These are phyloP conservation scores for Parazoanthus atlanticus DNA, from an alignment of 92 coral and sea anemone genomes.

Conservation along the genomic window DNA sequence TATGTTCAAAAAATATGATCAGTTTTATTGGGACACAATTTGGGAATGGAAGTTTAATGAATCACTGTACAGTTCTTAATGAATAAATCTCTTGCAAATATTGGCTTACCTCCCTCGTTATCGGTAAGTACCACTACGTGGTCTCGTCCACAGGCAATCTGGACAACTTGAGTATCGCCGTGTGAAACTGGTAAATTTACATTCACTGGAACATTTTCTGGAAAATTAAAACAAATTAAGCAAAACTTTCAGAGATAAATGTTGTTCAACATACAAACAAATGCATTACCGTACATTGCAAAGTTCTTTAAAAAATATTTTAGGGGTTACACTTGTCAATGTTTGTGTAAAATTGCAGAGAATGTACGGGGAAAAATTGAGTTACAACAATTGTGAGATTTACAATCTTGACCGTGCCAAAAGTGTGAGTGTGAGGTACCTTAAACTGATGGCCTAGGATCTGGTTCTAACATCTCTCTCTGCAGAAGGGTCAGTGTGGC, in stretches of 20 bases:
- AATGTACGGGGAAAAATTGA: no score
- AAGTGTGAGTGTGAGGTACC: no score
- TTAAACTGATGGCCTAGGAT: no score
- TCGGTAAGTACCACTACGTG: slow-evolving; percentile 68
- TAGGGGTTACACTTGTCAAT: no score
- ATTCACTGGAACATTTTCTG: slow-evolving; percentile 23
- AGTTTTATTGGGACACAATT: no score
- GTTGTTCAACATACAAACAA: background rate
- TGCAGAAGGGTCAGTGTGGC: no score
- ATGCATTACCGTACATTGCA: no score
- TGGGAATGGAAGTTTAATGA: background rate
- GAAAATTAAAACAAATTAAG: background rate
- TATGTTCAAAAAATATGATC: no score
- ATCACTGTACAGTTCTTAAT: background rate
- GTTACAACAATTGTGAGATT: no score
- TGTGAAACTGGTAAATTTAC: slow-evolving; percentile 42
- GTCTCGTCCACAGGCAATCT: slow-evolving; percentile 86
- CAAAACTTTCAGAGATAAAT: background rate
- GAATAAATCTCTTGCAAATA: background rate
- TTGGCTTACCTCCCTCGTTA: slow-evolving; percentile 63
- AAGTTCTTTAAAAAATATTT: no score
- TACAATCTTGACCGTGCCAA: background rate
- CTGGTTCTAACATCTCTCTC: no score
- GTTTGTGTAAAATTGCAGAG: no score
- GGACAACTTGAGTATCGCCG: slow-evolving; percentile 49